These are phyloP conservation scores for Marronus borbonicus DNA, from an alignment of 2,888 invertebrate species.

Conservation along the genomic window DNA sequence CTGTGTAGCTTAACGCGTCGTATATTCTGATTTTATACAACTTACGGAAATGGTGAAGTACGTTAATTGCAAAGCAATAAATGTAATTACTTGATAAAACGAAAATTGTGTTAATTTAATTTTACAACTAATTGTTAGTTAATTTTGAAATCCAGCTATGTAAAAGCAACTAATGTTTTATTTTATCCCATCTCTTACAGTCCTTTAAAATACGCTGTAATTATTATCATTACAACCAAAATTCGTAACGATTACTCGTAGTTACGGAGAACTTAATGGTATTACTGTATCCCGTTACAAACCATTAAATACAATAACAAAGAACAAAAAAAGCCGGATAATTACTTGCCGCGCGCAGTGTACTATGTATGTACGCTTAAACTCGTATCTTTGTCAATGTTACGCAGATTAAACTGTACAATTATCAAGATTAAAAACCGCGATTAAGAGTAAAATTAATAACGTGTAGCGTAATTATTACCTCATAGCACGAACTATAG, in stretches of 20 bases:
- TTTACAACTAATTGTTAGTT: too few relatives aligned
- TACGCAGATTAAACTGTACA: constrained; percentile 1
- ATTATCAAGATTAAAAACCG: constrained; percentile 13
- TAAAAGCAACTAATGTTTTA: too few relatives aligned
- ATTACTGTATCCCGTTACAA: constrained; percentile 17
- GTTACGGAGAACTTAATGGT: constrained; percentile 11
- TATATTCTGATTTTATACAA: too few relatives aligned
- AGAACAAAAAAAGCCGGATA: neutral
- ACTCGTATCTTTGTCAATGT: constrained; percentile 3
- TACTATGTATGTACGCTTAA: neutral
- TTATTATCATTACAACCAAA: constrained; percentile 14
- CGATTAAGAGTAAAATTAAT: constrained; percentile 24
- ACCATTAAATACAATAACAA: constrained; percentile 19
- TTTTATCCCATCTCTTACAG: neutral
- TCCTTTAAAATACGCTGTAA: constrained; percentile 1
- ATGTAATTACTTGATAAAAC: too few relatives aligned
- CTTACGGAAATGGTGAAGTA: too few relatives aligned
- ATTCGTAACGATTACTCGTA: neutral
- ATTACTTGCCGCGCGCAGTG: neutral
- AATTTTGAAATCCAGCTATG: too few relatives aligned
- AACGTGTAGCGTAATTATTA: neutral
- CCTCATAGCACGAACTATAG: neutral
- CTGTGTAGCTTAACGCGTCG: too few relatives aligned
- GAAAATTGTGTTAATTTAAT: too few relatives aligned
- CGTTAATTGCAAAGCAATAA: too few relatives aligned